Evolutionary conservation across 1,140 invertebrate species (phyloP).

Genomic region (Nautilus pompilius): DNA sequence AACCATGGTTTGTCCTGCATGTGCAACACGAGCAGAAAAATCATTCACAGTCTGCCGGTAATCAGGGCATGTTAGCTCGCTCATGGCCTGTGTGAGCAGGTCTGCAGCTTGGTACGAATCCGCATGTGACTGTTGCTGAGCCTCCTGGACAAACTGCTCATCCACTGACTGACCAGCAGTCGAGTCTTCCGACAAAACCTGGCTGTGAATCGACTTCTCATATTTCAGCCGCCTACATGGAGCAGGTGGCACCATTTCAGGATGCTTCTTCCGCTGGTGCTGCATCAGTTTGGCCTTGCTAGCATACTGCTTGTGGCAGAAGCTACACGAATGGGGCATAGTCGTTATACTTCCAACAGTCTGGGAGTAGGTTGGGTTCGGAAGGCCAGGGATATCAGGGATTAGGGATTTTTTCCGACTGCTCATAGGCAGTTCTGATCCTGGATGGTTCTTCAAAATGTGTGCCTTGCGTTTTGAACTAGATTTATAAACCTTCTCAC

Average conservation of each 20-base stretch:
- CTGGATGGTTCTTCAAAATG: constrained; percentile 82
- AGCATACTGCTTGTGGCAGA: constrained; percentile 83
- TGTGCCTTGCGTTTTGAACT: constrained; percentile 81
- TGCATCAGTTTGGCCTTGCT: constrained; percentile 72
- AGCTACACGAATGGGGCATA: constrained; percentile 71
- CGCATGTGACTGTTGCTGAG: constrained; percentile 6
- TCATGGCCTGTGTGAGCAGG: constrained; percentile 57
- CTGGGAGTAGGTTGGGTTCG: constrained; percentile 64
- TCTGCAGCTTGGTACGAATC: constrained; percentile 45
- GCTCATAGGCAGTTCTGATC: constrained; percentile 65
- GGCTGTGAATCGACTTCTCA: not conserved
- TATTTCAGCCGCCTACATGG: constrained; percentile 16
- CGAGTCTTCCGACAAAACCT: not conserved
- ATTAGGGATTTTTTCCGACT: constrained; percentile 45
- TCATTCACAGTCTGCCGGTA: constrained; percentile 28
- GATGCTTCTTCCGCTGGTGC: constrained; percentile 76
- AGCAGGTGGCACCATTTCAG: constrained; percentile 52
- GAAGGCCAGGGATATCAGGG: constrained; percentile 27
- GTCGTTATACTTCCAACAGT: constrained; percentile 73
- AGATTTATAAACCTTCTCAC: constrained; percentile 83
- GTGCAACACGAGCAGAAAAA: constrained; percentile 20
- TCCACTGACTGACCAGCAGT: constrained; percentile 8
- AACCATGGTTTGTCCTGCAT: constrained; percentile 30
- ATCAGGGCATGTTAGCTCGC: constrained; percentile 52
- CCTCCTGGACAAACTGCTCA: constrained; percentile 10